Conservation (phyloP, 2,888 invertebrate species). For the Polydrusus tereticollis region DNA sequence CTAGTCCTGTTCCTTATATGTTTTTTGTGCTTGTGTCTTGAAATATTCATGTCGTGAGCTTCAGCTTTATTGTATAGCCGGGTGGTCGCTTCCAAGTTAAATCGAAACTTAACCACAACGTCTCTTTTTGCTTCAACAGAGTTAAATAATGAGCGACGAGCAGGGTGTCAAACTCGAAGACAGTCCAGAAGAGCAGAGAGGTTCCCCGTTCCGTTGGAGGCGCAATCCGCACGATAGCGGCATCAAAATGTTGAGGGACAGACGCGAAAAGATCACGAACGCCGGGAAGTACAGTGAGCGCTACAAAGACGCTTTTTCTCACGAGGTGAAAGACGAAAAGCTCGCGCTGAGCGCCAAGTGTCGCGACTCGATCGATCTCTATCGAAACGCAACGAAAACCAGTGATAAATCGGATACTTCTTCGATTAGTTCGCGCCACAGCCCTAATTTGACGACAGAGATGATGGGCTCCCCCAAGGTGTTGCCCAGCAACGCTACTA, state of each 20-base stretch:
- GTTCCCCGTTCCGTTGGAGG: conserved; percentile 36
- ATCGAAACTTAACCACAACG: conserved; percentile 3
- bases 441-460: conserved; percentile 50
- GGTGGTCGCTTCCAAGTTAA: conserved; percentile 16
- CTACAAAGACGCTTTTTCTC: conserved; percentile 62
- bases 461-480: conserved; percentile 54
- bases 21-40: conserved; percentile 21
- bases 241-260: conserved; percentile 59
- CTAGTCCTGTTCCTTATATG: conserved; percentile 26
- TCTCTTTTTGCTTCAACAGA: conserved; percentile 55
- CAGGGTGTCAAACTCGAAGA: not conserved
- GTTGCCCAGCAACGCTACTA: conserved; percentile 62
- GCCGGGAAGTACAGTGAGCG: conserved; percentile 65
- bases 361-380: conserved; percentile 54
- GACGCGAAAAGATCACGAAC: conserved; percentile 62
- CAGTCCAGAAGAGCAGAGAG: not conserved
- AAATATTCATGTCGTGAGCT: conserved; percentile 17
- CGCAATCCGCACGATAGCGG: conserved; percentile 56
- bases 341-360: conserved; percentile 56
- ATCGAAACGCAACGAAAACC: conserved; percentile 56
- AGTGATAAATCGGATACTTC: conserved; percentile 39
- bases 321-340: conserved; percentile 55
- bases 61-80: conserved; percentile 33
- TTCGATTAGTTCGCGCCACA: conserved; percentile 25
- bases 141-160: conserved; percentile 56